Evolutionary conservation across 2,797 vertebrate species (phyloP).

Genomic region (Rhinatrema bivittatum): DNA sequence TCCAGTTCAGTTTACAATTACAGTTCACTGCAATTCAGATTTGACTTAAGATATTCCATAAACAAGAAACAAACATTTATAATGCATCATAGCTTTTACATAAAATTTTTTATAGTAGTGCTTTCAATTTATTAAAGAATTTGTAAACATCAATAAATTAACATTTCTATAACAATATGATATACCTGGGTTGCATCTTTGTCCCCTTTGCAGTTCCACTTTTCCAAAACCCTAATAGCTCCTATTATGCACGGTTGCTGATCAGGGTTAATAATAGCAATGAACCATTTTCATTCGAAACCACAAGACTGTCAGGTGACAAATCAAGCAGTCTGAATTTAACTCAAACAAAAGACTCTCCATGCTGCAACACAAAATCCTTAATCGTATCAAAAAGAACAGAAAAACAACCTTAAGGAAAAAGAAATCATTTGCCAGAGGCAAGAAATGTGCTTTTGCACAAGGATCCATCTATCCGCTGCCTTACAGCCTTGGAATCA

Average conservation of each 20-base stretch:
- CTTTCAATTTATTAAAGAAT: no score
- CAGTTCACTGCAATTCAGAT: no score
- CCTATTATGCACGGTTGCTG: constrained; percentile 52
- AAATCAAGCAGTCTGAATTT: constrained; percentile 57
- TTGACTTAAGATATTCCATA: no score
- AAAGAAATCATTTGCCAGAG: constrained; percentile 1
- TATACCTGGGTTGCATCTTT: constrained; percentile 73
- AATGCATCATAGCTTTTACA: no score
- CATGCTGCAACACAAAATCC: constrained; percentile 32
- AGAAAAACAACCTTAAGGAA: constrained; percentile 18
- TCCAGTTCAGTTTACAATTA: no score
- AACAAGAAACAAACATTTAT: no score
- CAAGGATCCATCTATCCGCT: constrained; percentile 8
- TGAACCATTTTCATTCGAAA: constrained; percentile 86
- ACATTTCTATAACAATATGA: no score
- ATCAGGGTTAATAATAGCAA: constrained; percentile 84
- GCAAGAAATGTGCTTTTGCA: constrained; percentile 8
- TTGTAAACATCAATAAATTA: no score
- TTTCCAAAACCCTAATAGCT: constrained; percentile 51
- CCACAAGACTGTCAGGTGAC: constrained; percentile 93
- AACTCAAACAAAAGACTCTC: constrained; percentile 58
- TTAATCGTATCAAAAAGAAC: constrained; percentile 34
- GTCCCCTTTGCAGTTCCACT: constrained; percentile 46
- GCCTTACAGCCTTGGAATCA: constrained; percentile 22
- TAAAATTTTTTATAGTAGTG: no score